phyloP scores from a whole-genome alignment of 2,888 invertebrate species.

The Callimorpha dominula region DNA sequence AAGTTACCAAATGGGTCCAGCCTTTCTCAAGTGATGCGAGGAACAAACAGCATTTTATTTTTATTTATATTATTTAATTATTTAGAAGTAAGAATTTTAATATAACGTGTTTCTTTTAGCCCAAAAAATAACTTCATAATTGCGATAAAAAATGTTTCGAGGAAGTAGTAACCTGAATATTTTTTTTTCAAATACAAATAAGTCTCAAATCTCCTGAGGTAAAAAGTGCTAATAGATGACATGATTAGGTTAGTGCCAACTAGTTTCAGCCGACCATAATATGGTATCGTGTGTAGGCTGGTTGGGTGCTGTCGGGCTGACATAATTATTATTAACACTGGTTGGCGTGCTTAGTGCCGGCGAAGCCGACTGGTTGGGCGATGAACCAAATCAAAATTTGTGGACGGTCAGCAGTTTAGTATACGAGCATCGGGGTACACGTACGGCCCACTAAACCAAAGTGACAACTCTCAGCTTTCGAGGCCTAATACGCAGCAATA shows the following conservation, averaged over 20 bases:
- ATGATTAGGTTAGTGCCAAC: background rate
- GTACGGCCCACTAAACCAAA: background rate
- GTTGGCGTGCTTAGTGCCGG: background rate
- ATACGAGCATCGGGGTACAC: background rate
- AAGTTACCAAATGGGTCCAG: too few species aligned
- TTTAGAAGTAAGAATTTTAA: too few species aligned
- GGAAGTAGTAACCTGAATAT: too few species aligned
- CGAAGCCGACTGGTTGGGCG: background rate
- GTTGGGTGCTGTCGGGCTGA: background rate
- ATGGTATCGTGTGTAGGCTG: background rate
- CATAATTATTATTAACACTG: background rate
- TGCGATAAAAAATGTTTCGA: too few species aligned
- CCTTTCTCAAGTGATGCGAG: too few species aligned
- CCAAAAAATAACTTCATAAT: too few species aligned
- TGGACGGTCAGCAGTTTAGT: background rate
- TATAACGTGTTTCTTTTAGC: too few species aligned
- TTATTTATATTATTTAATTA: too few species aligned
- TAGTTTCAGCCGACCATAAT: background rate
- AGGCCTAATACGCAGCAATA: too few species aligned
- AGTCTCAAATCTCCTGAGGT: background rate
- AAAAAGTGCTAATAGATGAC: background rate
- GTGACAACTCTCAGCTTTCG: too few species aligned
- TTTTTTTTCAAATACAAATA: background rate
- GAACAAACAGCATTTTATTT: too few species aligned
- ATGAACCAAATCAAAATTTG: background rate